Percentiles rank a stretch among this genome's conserved stretches.
Evolutionary conservation across 2,888 invertebrate genomes (phyloP).

Genomic region (Chrysolina haemoptera): DNA sequence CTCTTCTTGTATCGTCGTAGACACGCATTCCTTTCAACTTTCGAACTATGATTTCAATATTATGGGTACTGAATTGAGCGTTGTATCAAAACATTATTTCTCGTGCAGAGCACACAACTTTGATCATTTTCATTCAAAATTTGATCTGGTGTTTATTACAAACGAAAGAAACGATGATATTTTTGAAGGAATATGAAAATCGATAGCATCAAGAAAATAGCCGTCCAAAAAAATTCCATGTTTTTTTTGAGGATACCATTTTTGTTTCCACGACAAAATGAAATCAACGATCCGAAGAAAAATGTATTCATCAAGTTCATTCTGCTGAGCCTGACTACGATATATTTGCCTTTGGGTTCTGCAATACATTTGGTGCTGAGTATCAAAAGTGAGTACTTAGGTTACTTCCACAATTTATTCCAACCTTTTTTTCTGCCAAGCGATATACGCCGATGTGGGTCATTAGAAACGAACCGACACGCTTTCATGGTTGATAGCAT

Average conservation of each 20-base stretch:
- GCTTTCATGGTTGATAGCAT: too few relatives aligned
- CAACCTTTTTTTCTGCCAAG: too few relatives aligned
- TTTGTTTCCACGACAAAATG: constrained; percentile 28
- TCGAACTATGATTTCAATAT: too few relatives aligned
- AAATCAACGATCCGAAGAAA: constrained; percentile 29
- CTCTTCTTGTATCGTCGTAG: background rate
- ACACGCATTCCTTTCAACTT: background rate
- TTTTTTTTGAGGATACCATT: constrained; percentile 29
- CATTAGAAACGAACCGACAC: too few relatives aligned
- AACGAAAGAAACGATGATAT: background rate
- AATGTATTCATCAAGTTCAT: constrained; percentile 32
- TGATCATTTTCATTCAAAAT: background rate
- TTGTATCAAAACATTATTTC: background rate
- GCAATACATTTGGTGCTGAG: constrained; percentile 28
- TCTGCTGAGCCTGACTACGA: constrained; percentile 26
- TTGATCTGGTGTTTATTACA: background rate
- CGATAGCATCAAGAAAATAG: constrained; percentile 27
- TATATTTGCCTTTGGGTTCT: constrained; percentile 35
- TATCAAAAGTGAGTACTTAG: constrained; percentile 34
- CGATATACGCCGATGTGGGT: too few relatives aligned
- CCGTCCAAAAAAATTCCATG: constrained; percentile 32
- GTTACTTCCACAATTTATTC: background rate
- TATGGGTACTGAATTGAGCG: background rate
- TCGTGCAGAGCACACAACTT: background rate
- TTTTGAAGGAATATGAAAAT: constrained; percentile 31